These are phyloP conservation scores for Probaryconus sp. DNA, from an alignment of 1,140 invertebrate genomes.

Conservation along the genomic window DNA sequence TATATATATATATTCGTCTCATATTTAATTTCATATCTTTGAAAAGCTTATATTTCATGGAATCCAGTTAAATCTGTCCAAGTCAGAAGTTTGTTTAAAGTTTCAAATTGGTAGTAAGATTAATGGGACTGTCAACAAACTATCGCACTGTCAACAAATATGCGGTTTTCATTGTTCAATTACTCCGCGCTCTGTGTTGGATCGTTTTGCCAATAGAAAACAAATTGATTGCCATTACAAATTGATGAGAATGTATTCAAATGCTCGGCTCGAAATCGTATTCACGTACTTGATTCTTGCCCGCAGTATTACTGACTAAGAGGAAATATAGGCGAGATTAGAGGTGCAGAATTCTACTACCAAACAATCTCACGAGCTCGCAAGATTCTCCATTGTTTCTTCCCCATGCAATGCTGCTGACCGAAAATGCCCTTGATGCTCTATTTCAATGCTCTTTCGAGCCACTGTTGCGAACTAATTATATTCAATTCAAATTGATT, in stretches of 20 bases:
- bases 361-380: slow-evolving; percentile 26
- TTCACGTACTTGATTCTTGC: slow-evolving; percentile 38
- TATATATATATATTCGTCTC: too few species aligned
- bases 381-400: slow-evolving; percentile 34
- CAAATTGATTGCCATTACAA: slow-evolving; percentile 53
- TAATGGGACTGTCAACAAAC: slow-evolving; percentile 19
- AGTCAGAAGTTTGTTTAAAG: background rate
- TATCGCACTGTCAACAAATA: slow-evolving; percentile 27
- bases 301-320: background rate
- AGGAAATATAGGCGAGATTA: slow-evolving; percentile 31
- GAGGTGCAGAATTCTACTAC: slow-evolving; percentile 23
- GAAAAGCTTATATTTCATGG: too few species aligned
- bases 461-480: slow-evolving; percentile 19
- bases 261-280: slow-evolving; percentile 28
- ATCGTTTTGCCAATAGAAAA: slow-evolving; percentile 51
- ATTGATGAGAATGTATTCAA: slow-evolving; percentile 49
- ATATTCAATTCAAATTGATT: background rate
- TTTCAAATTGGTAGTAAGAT: slow-evolving; percentile 9
- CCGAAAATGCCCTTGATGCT: slow-evolving; percentile 28
- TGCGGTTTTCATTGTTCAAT: slow-evolving; percentile 47
- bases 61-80: too few species aligned
- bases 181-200: slow-evolving; percentile 3
- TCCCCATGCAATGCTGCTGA: slow-evolving; percentile 12
- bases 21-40: too few species aligned
- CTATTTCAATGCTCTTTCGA: background rate